Conservation (phyloP, 2,113 vertebrate genomes). For the Polyodon spathula region DNA sequence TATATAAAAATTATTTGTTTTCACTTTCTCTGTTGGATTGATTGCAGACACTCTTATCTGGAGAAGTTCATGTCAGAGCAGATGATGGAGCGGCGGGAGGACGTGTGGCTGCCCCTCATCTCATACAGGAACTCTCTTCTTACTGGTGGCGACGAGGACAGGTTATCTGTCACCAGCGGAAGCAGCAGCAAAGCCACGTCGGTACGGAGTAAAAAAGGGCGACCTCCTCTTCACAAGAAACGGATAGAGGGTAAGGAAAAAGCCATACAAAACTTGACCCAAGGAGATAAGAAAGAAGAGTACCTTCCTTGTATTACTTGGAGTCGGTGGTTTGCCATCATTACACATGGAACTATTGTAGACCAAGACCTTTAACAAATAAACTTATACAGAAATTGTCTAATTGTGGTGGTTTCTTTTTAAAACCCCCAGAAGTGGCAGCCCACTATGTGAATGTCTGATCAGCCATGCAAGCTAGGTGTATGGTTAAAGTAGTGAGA, state of each 20-base stretch:
- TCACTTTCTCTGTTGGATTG: slow-evolving; percentile 3
- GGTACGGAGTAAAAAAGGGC: slow-evolving; percentile 92
- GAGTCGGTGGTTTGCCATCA: too few species aligned
- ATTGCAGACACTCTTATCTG: slow-evolving; percentile 82
- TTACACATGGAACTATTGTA: too few species aligned
- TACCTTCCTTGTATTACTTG: too few species aligned
- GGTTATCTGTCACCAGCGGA: slow-evolving; percentile 91
- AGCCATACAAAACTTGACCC: background rate
- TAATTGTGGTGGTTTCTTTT: too few species aligned
- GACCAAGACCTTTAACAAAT: too few species aligned
- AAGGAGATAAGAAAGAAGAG: too few species aligned
- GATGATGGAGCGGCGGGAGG: slow-evolving; percentile 95
- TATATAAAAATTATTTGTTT: too few species aligned
- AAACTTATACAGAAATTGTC: background rate
- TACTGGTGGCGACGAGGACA: slow-evolving; percentile 88
- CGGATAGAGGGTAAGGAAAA: slow-evolving; percentile 76
- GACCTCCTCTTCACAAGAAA: slow-evolving; percentile 86
- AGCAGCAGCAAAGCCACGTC: slow-evolving; percentile 90
- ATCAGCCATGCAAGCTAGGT: too few species aligned
- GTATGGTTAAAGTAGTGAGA: too few species aligned
- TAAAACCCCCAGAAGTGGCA: too few species aligned
- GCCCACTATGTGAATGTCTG: too few species aligned
- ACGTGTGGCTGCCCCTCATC: slow-evolving; percentile 95
- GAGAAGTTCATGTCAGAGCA: slow-evolving; percentile 96
- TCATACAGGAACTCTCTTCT: slow-evolving; percentile 93